Evolutionary conservation across 1,140 invertebrate genomes (phyloP), one percentile per base, ranked within the genome.

Genomic region (Cotesia glomerata): DNA sequence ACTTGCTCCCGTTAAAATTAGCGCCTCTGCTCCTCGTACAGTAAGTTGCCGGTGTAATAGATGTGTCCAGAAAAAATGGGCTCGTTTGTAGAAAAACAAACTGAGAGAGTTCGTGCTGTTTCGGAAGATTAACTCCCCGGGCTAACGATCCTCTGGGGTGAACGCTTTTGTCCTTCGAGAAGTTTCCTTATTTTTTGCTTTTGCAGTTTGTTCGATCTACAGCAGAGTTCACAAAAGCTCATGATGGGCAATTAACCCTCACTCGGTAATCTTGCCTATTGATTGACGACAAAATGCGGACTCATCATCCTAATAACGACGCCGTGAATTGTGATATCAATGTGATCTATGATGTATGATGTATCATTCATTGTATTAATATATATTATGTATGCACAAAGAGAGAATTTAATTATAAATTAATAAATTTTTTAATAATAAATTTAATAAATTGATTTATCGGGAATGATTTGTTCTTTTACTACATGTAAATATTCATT

Each of bases 1-100:
- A 11, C 39, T 83, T 82, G 81, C 82, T 75, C 75, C 80, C 82
- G 82, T 75, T 84, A 86, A 85, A 86, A 86, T 85, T 85, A 85
- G 71, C 74, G 68, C 71, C 69, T 66, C 68, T 16, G 61, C 63
- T 49, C 64, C 51, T 54, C 39, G 63, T 34, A 26, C 26, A 26
- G 32, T n/a, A 49, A 63, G 52, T 59, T 69, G 13, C 56, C 51
- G 35, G 56, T 3, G 32, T 49, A 16, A 56, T 32, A 16, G 32
- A 26, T 14, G 36, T 32, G 14, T 49, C 13, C 13, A 26, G 54
- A 66, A 72, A 63, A 39, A 59, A 58, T 52, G 70, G 66, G 70
- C 62, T 72, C 70, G 66, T 72, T 72, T 72, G 70, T 72, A 66
- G 34, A 59, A 35, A 72, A 64, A 5, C n/a, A n/a, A n/a, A 51